These are phyloP conservation scores for Deroplatys truncata DNA, from an alignment of 2,888 invertebrate species.

Conservation along the genomic window DNA sequence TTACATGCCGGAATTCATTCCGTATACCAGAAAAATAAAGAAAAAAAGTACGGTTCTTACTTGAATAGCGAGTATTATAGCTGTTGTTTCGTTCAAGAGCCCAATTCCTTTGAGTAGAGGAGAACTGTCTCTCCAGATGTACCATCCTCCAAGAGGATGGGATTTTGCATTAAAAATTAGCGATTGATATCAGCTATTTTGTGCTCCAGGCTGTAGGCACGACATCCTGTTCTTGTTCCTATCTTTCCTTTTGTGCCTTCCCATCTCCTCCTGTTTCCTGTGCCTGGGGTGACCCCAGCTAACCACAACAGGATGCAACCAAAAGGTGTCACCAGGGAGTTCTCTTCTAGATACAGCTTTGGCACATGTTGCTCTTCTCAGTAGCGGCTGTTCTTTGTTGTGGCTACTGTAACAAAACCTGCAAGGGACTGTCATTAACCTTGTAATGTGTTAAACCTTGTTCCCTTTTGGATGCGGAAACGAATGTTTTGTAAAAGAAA, in stretches of 20 bases:
- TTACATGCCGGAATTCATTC: no score
- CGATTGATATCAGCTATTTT: neutral
- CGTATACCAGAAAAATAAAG: no score
- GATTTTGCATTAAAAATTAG: neutral
- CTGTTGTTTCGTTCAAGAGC: no score
- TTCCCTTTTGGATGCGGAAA: neutral
- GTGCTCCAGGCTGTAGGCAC: neutral
- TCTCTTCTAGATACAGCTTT: neutral
- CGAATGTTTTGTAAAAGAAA: neutral
- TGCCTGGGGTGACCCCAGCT: neutral
- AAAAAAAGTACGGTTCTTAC: no score
- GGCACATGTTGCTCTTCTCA: neutral
- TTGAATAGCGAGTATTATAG: no score
- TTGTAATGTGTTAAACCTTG: neutral
- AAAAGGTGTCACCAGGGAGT: neutral
- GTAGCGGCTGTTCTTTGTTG: neutral
- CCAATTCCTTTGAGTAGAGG: no score
- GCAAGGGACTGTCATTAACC: neutral
- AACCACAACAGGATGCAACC: neutral
- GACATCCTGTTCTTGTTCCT: neutral
- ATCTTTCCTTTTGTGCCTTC: neutral
- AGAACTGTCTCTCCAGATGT: no score
- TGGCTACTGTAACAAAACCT: neutral
- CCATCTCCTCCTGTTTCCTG: neutral
- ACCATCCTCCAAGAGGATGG: neutral